These are phyloP conservation scores for Syritta pipiens DNA, from an alignment of 2,888 invertebrate species.

Conservation along the genomic window DNA sequence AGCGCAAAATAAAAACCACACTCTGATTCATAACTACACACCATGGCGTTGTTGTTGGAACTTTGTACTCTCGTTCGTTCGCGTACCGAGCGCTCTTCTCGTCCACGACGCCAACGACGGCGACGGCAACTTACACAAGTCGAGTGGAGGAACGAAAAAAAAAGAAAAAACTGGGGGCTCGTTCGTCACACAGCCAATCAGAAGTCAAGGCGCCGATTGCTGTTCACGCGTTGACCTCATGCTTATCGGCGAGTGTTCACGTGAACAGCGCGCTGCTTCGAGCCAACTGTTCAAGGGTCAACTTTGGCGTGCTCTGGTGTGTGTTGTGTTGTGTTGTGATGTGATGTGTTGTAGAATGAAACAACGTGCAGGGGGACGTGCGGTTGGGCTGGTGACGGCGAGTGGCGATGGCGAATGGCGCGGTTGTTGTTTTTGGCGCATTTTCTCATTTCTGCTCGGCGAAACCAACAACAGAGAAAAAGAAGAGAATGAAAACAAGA, in stretches of 20 bases:
- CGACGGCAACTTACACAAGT: not conserved
- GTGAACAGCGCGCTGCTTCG: slow-evolving; percentile 80
- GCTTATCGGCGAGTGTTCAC: slow-evolving; percentile 84
- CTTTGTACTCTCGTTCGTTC: slow-evolving; percentile 21
- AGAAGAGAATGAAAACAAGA: slow-evolving; percentile 5
- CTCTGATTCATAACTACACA: slow-evolving; percentile 55
- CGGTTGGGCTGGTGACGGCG: slow-evolving; percentile 65
- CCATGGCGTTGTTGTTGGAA: slow-evolving; percentile 25
- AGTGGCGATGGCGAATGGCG: slow-evolving; percentile 21
- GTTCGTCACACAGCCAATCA: slow-evolving; percentile 84
- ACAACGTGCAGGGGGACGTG: slow-evolving; percentile 48
- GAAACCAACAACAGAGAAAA: not conserved
- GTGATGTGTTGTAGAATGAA: slow-evolving; percentile 23
- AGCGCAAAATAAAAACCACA: no score
- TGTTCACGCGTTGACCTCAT: slow-evolving; percentile 89
- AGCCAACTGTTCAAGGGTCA: slow-evolving; percentile 74
- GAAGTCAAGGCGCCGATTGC: slow-evolving; percentile 72
- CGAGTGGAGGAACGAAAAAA: no score
- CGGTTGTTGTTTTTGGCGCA: slow-evolving; percentile 64
- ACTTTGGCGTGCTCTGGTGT: slow-evolving; percentile 11
- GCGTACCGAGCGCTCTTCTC: not conserved
- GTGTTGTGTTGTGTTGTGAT: slow-evolving; percentile 44
- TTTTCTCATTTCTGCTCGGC: slow-evolving; percentile 48
- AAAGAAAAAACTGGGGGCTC: slow-evolving; percentile 83
- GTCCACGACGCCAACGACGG: not conserved